Conservation (phyloP, 2,888 invertebrate species). For the Suillia variegata region DNA sequence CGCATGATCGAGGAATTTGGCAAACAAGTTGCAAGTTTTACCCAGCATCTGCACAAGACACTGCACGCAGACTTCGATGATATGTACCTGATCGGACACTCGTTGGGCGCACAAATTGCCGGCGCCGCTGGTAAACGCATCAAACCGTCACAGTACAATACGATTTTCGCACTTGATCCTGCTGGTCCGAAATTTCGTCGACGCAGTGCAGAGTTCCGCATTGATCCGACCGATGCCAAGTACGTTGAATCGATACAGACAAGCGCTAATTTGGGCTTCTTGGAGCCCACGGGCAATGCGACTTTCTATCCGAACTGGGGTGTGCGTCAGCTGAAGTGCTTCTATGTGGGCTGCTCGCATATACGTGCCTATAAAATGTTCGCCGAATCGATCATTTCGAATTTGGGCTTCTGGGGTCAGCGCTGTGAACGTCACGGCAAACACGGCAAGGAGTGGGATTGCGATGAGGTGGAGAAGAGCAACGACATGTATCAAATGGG, state of each 20-base stretch:
- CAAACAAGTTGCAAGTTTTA: slow-evolving; percentile 44
- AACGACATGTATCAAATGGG: slow-evolving; percentile 44
- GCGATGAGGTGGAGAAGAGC: slow-evolving; percentile 36
- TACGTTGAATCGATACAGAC: slow-evolving; percentile 61
- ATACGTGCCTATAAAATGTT: slow-evolving; percentile 53
- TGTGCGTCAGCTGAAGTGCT: slow-evolving; percentile 45
- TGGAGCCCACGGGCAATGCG: slow-evolving; percentile 50
- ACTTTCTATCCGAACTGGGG: slow-evolving; percentile 61
- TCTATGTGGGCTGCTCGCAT: slow-evolving; percentile 53
- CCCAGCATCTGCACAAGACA: slow-evolving; percentile 40
- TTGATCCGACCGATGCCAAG: slow-evolving; percentile 54
- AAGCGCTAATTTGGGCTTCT: slow-evolving; percentile 53
- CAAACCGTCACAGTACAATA: slow-evolving; percentile 44
- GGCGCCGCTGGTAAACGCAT: slow-evolving; percentile 52
- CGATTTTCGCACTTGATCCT: slow-evolving; percentile 59
- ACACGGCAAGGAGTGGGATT: slow-evolving; percentile 40
- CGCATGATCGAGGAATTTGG: slow-evolving; percentile 46
- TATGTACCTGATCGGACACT: slow-evolving; percentile 57
- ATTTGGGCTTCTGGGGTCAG: slow-evolving; percentile 51
- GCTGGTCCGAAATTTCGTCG: slow-evolving; percentile 53
- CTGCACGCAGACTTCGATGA: slow-evolving; percentile 36
- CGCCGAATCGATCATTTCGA: slow-evolving; percentile 51
- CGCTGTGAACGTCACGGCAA: slow-evolving; percentile 36
- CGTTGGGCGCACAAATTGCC: slow-evolving; percentile 58
- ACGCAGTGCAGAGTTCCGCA: slow-evolving; percentile 43